Evolutionary conservation across 2,888 invertebrate species (phyloP), one percentile per base, ranked within the genome.

Genomic region (Notodonta dromedarius): DNA sequence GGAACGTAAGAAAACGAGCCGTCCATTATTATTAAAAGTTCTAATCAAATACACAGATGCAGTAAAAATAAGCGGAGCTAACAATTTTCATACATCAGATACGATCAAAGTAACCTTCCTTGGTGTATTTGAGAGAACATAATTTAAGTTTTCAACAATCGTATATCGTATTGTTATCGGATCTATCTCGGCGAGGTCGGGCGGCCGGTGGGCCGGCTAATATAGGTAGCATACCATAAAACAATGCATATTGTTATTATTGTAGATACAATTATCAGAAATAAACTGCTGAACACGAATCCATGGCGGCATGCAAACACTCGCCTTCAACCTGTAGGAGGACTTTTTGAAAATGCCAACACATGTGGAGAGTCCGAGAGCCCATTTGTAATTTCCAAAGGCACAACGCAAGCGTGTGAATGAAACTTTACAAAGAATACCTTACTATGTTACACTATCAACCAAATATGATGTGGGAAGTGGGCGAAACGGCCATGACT

Each of bases 141-240:
- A 79, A 80, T 83, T 84, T 81, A 83, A 81, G 86, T 87, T 86
- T 85, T 85, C 82, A 87, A 88, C 88, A 88, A 88, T 87, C 82
- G 79, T 78, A 82, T 82, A 88, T 87, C 82, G 79, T 78, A 82
- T 82, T 82, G 85, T 85, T 86, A 85, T 84, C 83, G 78, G 78
- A 78, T 80, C 62, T 83, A 84, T 79, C 80, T 77, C 71, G 58
- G 57, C 72, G 73, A 71, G 73, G 74, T 64, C 71, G 65, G 59
- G 55, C 44, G 64, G 60, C 59, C 58, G 58, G 53, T 60, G 62
- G 63, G 61, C 69, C 64, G 64, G 59, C 62, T 67, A 72, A 67
- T 66, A 67, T 57, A 24, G 24, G 24, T 24, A 63, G 64, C 64
- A 67, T 69, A 66, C 69, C 71, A 71, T 67, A 63, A 76, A 80